Conservation (phyloP, 2,888 invertebrate species). For the Synergus japonicus region DNA sequence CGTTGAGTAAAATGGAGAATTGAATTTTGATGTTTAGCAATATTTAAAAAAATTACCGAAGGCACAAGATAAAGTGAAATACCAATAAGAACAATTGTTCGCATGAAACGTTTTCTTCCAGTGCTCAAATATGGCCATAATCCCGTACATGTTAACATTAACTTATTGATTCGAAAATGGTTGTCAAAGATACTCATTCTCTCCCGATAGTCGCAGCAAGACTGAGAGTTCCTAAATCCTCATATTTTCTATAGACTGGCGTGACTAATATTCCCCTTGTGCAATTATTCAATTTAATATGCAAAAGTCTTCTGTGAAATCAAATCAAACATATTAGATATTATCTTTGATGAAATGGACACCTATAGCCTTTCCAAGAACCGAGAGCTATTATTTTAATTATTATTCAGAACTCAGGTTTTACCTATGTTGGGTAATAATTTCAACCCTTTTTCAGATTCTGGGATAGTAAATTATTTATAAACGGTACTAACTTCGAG, state of each 20-base stretch:
- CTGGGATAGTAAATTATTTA: not conserved
- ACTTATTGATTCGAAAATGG: conserved; percentile 27
- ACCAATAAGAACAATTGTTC: not conserved
- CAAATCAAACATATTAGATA: not conserved
- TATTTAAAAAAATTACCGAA: not conserved
- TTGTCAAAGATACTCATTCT: conserved; percentile 21
- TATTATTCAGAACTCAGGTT: not conserved
- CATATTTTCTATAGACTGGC: not conserved
- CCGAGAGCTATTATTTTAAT: not conserved
- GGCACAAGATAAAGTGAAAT: conserved; percentile 6
- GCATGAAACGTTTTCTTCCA: not conserved
- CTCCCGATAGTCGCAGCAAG: not conserved
- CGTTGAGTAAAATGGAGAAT: no score
- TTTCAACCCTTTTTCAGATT: not conserved
- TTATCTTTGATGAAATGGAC: not conserved
- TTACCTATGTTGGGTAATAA: not conserved
- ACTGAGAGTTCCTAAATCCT: not conserved
- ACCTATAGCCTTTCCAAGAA: not conserved
- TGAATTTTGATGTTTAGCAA: no score
- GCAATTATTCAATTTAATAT: conserved; percentile 22
- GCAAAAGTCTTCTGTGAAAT: not conserved
- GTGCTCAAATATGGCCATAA: not conserved
- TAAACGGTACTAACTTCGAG: not conserved
- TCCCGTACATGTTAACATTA: conserved; percentile 1
- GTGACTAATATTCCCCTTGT: not conserved